Percentiles rank a stretch among this genome's conserved stretches.
Conservation (phyloP, 1,140 invertebrate species). For the Anastatus disparis region DNA sequence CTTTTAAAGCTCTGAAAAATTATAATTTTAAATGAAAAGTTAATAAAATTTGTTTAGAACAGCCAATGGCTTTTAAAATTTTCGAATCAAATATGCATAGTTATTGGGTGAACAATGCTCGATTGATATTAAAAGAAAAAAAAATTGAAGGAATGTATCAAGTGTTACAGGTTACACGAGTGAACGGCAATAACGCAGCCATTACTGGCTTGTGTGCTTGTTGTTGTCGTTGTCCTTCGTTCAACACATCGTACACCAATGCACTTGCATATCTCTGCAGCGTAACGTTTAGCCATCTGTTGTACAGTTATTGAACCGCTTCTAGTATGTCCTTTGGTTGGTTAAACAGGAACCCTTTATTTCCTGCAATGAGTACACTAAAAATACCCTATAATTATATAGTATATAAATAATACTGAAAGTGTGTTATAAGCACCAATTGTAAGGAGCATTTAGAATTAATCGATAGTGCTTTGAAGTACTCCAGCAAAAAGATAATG, state of each 20-base stretch:
- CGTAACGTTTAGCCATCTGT: background rate
- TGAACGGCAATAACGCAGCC: slow-evolving; percentile 10
- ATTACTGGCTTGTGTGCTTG: slow-evolving; percentile 28
- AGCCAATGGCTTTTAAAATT: background rate
- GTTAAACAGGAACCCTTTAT: slow-evolving; percentile 9
- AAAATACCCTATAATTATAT: no score
- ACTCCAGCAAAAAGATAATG: no score
- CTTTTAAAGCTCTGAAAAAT: background rate
- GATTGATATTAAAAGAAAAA: background rate
- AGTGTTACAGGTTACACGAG: background rate
- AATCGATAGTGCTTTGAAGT: no score
- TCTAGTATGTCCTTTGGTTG: background rate
- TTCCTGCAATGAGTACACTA: no score
- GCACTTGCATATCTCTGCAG: background rate
- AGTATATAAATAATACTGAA: no score
- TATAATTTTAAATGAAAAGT: background rate
- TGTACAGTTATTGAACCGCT: background rate
- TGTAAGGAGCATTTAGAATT: no score
- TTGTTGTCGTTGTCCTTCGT: slow-evolving; percentile 27
- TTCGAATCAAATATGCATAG: background rate
- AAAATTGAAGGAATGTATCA: background rate
- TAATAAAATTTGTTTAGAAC: background rate
- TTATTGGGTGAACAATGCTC: background rate
- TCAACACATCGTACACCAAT: slow-evolving; percentile 10
- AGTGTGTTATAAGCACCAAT: no score